Base-by-base conservation (phyloP, 2,797 vertebrate species). In the Prionace glauca region DNA sequence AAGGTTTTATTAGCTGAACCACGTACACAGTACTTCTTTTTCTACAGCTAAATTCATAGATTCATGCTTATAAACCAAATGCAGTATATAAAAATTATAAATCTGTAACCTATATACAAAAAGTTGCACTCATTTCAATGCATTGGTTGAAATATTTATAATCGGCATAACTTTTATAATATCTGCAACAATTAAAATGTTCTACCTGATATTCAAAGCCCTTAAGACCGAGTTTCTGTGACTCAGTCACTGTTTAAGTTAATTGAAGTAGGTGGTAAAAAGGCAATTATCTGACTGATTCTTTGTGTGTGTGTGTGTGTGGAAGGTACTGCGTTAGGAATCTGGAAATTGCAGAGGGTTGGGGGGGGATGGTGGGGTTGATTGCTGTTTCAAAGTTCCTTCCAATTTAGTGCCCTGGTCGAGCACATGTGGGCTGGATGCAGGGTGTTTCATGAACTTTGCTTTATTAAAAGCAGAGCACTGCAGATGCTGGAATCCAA, bases 21-120 rank as follows among this genome's bases (percentile, higher is more conserved):
- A 96, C 97, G 97, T 98, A 97, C 97, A 98, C 97, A 97, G 97
- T 98, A 98, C 97, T 97, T 97, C 97, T 97, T 81, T 29, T 69
- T 95, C 92, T 94, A 97, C 97, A 98, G 96, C 97, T 97, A 97
- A 97, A 97, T 97, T 97, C 69, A 91, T 91, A 95, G 71, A 95
- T 77, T 95, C 93, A 95, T 95, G 93, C 93, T 95, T 74, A 95
- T 71, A 95, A 95, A 95, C 93, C 93, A 95, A 92, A 95, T 60
- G 71, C 69, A 0, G 71, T 95, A 95, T 95, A 95, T 95, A 95
- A 95, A 94, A 95, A 95, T 95, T 95, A 95, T 95, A 95, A 95
- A 95, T 95, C 72, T 95, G 93, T 95, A 95, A 95, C 93, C 69
- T 95, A 95, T 95, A 95, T 95, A 95, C 93, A 95, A 95, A 95